These are phyloP conservation scores for Lycocerus yunnanus DNA, from an alignment of 2,888 invertebrate genomes.

Conservation along the genomic window DNA sequence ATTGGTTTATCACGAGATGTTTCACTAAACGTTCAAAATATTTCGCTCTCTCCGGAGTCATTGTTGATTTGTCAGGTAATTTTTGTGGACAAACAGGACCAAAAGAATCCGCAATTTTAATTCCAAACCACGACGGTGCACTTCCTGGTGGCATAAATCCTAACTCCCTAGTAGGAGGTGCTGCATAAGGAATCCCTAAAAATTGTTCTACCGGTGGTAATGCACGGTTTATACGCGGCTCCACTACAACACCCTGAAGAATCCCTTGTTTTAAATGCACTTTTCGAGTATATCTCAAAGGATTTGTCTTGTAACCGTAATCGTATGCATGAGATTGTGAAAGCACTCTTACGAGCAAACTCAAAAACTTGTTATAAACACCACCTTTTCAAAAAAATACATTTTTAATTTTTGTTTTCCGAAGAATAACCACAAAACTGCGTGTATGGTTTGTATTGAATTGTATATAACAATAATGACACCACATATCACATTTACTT, in stretches of 20 bases:
- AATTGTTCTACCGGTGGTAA: conserved; percentile 74
- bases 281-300: conserved; percentile 37
- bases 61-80: conserved; percentile 69
- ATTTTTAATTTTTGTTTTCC: conserved; percentile 24
- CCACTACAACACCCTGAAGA: conserved; percentile 69
- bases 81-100: conserved; percentile 88
- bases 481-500: background rate
- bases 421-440: background rate
- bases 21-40: conserved; percentile 74
- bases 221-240: conserved; percentile 65
- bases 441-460: background rate
- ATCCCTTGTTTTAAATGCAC: conserved; percentile 45
- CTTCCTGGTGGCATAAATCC: conserved; percentile 66
- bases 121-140: conserved; percentile 79
- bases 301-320: conserved; percentile 31
- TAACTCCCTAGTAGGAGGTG: conserved; percentile 72
- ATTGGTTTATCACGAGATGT: conserved; percentile 67
- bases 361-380: conserved; percentile 6
- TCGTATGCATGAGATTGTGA: conserved; percentile 26
- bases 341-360: conserved; percentile 8
- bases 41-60: conserved; percentile 69
- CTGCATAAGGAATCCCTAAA: conserved; percentile 81
- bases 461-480: background rate
- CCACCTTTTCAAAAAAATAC: conserved; percentile 29
- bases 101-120: conserved; percentile 70